phyloP scores from a whole-genome alignment of 2,888 invertebrate species.

The Drosophila colorata region DNA sequence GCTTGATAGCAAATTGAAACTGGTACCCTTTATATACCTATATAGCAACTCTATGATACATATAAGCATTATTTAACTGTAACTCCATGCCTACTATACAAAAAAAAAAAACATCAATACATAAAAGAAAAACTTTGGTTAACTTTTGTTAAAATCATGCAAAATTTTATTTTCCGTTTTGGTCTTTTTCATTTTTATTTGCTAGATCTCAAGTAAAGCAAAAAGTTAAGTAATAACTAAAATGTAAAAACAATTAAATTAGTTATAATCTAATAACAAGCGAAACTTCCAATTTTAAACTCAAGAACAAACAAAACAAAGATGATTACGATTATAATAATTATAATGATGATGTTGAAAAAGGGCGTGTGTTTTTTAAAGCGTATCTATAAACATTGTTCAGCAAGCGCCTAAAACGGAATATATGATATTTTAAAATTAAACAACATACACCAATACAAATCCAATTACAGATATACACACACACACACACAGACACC shows the following conservation, averaged over 20 bases:
- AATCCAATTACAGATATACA: constrained; percentile 13
- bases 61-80: constrained; percentile 55
- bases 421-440: constrained; percentile 56
- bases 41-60: constrained; percentile 35
- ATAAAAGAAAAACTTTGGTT: constrained; percentile 7
- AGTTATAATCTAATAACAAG: constrained; percentile 65
- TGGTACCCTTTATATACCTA: constrained; percentile 37
- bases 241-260: constrained; percentile 63
- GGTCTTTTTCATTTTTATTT: constrained; percentile 47
- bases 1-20: constrained; percentile 47
- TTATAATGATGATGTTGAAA: constrained; percentile 32
- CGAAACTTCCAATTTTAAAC: constrained; percentile 74
- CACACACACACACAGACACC: constrained; percentile 59
- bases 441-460: constrained; percentile 27
- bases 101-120: constrained; percentile 14
- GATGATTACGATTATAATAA: constrained; percentile 40
- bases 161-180: constrained; percentile 34
- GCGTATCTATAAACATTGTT: constrained; percentile 76
- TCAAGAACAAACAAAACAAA: constrained; percentile 47
- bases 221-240: constrained; percentile 54
- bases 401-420: constrained; percentile 71
- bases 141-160: constrained; percentile 27
- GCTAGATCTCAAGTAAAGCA: constrained; percentile 77
- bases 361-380: constrained; percentile 59
- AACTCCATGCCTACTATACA: constrained; percentile 72